A percentile compares a stretch with the other conserved stretches of the same genome.
Evolutionary conservation across 92 coral and sea anemone genomes (phyloP).

Genomic region (Porites lobata): DNA sequence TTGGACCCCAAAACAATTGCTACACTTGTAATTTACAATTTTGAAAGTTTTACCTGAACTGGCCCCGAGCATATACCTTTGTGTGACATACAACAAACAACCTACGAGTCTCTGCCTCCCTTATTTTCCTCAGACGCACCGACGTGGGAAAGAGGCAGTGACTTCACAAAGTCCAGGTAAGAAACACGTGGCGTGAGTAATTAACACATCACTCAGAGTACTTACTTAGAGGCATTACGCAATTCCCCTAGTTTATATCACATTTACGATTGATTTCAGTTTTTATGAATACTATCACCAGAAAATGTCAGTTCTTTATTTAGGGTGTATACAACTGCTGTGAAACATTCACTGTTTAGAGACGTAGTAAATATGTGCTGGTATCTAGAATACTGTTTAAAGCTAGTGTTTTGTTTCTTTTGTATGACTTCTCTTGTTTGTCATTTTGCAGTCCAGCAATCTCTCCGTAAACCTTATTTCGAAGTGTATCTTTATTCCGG

Average conservation of each 20-base stretch:
- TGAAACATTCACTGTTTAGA: not conserved
- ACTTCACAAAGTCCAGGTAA: slow-evolving; percentile 33
- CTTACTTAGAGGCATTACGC: not conserved
- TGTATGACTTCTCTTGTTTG: not conserved
- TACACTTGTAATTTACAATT: too few species aligned
- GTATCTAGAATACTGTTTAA: not conserved
- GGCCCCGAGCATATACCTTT: too few species aligned
- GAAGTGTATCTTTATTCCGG: too few species aligned
- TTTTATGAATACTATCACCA: not conserved
- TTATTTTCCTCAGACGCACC: slow-evolving; percentile 22
- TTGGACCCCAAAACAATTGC: too few species aligned
- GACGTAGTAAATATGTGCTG: not conserved
- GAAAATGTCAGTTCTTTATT: too few species aligned
- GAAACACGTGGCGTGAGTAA: not conserved
- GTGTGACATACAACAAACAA: not conserved
- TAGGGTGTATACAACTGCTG: too few species aligned
- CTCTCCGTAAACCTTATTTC: too few species aligned
- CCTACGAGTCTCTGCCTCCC: not conserved
- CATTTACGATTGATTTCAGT: slow-evolving; percentile 12
- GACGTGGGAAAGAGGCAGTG: slow-evolving; percentile 2
- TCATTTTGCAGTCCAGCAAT: not conserved
- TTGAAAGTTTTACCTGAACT: too few species aligned
- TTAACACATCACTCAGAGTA: slow-evolving; percentile 2
- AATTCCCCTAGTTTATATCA: not conserved
- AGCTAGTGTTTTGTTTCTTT: not conserved